Conservation (phyloP, 2,113 vertebrate species). For the Barnardius zonarius region DNA sequence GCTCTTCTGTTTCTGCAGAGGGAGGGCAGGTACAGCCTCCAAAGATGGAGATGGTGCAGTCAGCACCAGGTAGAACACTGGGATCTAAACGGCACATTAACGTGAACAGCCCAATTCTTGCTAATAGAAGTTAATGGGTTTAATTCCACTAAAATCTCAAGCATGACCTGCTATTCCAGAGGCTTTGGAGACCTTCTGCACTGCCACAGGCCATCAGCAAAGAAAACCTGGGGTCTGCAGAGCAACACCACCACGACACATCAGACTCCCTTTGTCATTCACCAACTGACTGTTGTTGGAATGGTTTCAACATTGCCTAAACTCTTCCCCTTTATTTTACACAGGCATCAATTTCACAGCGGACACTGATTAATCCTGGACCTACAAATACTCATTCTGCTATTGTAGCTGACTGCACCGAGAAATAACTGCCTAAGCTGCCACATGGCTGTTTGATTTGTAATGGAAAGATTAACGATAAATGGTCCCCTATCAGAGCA, state of each 20-base stretch:
- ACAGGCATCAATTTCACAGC: neutral
- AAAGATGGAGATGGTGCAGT: neutral
- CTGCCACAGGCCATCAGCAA: neutral
- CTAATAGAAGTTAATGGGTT: neutral
- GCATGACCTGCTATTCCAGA: neutral
- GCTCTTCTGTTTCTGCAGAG: neutral
- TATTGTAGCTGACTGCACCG: neutral
- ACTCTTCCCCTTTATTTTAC: neutral
- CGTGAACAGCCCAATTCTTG: neutral
- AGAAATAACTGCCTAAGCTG: constrained; percentile 1
- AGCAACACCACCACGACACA: neutral
- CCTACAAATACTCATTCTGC: neutral
- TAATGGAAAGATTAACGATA: constrained; percentile 36
- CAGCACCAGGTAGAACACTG: neutral
- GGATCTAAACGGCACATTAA: neutral
- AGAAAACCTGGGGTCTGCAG: neutral
- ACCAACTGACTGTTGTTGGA: neutral
- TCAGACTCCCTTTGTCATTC: neutral
- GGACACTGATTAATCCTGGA: neutral
- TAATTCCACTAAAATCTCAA: neutral
- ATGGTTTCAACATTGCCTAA: neutral
- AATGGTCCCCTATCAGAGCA: neutral
- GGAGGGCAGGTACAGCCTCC: neutral
- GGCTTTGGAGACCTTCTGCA: neutral
- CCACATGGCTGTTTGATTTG: constrained; percentile 8